Evolutionary conservation across 2,113 vertebrate species (phyloP).

Genomic region (Uria aalge): DNA sequence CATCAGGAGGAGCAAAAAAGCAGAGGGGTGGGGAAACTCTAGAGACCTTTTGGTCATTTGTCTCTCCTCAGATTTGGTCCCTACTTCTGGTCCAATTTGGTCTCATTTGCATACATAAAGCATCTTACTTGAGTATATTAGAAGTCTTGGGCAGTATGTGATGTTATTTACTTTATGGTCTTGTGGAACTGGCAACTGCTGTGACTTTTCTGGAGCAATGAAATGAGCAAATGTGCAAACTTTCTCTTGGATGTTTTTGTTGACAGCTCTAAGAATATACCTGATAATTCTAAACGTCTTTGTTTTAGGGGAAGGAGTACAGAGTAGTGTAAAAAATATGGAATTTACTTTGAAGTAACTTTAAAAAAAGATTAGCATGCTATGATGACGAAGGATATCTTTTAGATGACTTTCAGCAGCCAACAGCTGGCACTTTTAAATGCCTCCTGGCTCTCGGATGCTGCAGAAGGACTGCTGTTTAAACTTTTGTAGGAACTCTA

Average conservation of each 20-base stretch:
- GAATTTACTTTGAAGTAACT: not conserved
- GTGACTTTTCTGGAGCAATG: not conserved
- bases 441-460: not conserved
- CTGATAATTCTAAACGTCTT: not conserved
- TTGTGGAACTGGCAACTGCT: not conserved
- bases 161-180: not conserved
- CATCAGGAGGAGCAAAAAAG: not conserved
- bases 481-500: constrained; percentile 6
- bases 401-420: not conserved
- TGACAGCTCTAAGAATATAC: not conserved
- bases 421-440: not conserved
- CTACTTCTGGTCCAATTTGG: not conserved
- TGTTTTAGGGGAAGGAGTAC: not conserved
- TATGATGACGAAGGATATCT: not conserved
- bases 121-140: not conserved
- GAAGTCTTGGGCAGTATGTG: not conserved
- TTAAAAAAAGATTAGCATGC: not conserved
- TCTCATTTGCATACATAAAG: not conserved
- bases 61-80: not conserved
- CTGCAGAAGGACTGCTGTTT: not conserved
- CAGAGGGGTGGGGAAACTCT: not conserved
- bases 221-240: not conserved
- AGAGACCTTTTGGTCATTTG: not conserved
- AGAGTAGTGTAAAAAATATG: not conserved
- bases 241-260: not conserved